Conservation (phyloP, 2,888 invertebrate genomes). For the Meandrusa payeni region DNA sequence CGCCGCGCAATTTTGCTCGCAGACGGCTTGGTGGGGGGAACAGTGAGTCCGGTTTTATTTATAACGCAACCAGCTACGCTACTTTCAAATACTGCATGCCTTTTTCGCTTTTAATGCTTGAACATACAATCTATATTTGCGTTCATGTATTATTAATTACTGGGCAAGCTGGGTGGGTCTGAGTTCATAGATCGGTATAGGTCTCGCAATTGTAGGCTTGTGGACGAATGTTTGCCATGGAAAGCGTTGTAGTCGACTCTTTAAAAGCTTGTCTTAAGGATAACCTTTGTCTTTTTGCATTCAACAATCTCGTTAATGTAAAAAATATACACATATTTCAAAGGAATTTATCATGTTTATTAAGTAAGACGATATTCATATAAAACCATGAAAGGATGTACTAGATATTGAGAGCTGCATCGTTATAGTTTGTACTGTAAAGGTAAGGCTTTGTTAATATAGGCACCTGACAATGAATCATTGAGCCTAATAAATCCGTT, state of each 20-base stretch:
- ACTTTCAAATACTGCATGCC: conserved; percentile 26
- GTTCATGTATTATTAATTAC: conserved; percentile 20
- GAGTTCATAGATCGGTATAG: conserved; percentile 25
- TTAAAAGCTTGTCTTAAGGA: conserved; percentile 6
- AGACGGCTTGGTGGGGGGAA: conserved; percentile 59
- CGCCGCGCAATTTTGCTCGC: conserved; percentile 59
- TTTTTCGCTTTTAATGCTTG: conserved; percentile 25
- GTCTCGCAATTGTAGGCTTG: conserved; percentile 24
- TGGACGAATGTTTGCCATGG: conserved; percentile 22
- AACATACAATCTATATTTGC: conserved; percentile 21
- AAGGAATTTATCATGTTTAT: background rate
- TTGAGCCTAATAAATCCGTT: too few relatives aligned
- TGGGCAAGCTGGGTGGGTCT: conserved; percentile 11
- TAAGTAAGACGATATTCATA: background rate
- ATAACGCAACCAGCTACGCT: conserved; percentile 26
- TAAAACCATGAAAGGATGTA: background rate
- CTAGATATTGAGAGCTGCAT: background rate
- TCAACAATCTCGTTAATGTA: conserved; percentile 2
- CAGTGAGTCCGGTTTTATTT: conserved; percentile 63
- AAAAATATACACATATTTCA: background rate
- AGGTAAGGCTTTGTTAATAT: too few relatives aligned
- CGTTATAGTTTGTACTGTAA: too few relatives aligned
- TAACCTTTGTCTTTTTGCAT: conserved; percentile 2
- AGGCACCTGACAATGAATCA: too few relatives aligned
- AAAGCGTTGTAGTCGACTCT: conserved; percentile 26